A percentile compares a stretch with the other conserved stretches of the same genome.
These are phyloP conservation scores for Anoplolepis gracilipes DNA, from an alignment of 1,140 invertebrate genomes.

Conservation along the genomic window DNA sequence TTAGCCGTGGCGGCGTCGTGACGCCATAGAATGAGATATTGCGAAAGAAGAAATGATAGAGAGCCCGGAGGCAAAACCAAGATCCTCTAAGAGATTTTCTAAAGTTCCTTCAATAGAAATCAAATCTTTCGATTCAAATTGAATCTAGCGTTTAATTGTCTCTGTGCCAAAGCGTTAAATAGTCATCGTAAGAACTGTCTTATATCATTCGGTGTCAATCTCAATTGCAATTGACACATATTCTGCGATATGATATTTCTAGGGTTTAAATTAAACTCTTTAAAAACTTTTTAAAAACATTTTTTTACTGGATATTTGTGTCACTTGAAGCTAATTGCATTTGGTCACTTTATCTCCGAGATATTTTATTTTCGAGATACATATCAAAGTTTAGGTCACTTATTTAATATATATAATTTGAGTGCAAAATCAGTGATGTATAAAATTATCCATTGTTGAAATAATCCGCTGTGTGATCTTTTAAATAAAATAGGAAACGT, in stretches of 20 bases:
- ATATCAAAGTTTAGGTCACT: background rate
- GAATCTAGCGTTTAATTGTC: conserved; percentile 52
- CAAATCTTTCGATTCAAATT: conserved; percentile 54
- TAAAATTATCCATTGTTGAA: background rate
- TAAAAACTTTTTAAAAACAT: conserved; percentile 1
- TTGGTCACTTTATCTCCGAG: background rate
- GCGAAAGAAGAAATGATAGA: conserved; percentile 34
- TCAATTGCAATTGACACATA: conserved; percentile 6
- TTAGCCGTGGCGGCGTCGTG: conserved; percentile 33
- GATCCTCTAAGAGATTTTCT: conserved; percentile 14
- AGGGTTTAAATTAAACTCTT: conserved; percentile 29
- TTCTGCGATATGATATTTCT: conserved; percentile 6
- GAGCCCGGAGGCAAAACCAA: conserved; percentile 20
- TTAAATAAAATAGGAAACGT: background rate
- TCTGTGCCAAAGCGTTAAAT: conserved; percentile 18
- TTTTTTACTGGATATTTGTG: background rate
- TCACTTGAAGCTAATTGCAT: background rate
- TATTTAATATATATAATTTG: background rate
- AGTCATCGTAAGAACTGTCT: conserved; percentile 19
- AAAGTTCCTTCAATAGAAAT: conserved; percentile 33
- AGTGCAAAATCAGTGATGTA: background rate
- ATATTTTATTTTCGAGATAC: background rate
- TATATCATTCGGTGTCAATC: background rate
- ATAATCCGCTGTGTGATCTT: background rate
- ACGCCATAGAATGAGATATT: conserved; percentile 53